These are phyloP conservation scores for Aramus guarauna DNA, from an alignment of 2,113 vertebrate species.

Conservation along the genomic window DNA sequence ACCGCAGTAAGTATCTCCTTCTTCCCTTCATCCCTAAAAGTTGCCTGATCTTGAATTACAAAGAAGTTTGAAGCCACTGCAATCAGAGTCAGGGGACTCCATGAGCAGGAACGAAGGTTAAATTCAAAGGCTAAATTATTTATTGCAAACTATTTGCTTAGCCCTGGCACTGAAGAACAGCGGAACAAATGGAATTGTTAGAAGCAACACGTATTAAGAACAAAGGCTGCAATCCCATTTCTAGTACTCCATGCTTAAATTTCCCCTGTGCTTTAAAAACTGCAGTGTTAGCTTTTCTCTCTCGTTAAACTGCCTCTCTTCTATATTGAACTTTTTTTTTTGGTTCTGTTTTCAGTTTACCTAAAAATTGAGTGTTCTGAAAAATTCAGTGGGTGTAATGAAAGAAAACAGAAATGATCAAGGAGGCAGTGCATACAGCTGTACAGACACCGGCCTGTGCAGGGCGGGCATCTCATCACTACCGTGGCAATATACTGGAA, in stretches of 20 bases:
- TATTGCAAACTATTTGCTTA: conserved; percentile 50
- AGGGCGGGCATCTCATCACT: background rate
- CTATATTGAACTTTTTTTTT: background rate
- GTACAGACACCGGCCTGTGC: background rate
- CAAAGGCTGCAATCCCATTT: conserved; percentile 28
- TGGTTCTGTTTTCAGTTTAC: background rate
- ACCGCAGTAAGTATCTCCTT: background rate
- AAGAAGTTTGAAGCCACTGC: background rate
- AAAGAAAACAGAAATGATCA: background rate
- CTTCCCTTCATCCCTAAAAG: background rate
- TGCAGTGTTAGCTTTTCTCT: conserved; percentile 4
- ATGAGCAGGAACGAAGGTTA: conserved; percentile 26
- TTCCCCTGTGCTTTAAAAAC: conserved; percentile 56
- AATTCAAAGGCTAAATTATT: conserved; percentile 55
- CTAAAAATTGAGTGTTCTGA: background rate
- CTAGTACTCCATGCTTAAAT: conserved; percentile 24
- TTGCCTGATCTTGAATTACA: background rate
- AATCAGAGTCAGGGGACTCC: background rate
- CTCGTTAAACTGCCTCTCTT: conserved; percentile 5
- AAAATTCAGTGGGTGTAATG: background rate
- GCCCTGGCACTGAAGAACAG: conserved; percentile 28
- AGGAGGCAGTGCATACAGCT: background rate
- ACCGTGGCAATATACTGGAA: background rate
- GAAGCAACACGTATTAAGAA: conserved; percentile 15
- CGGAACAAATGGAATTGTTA: conserved; percentile 52